phyloP scores from a whole-genome alignment of 2,113 vertebrate genomes.

The Nycticorax nycticorax region DNA sequence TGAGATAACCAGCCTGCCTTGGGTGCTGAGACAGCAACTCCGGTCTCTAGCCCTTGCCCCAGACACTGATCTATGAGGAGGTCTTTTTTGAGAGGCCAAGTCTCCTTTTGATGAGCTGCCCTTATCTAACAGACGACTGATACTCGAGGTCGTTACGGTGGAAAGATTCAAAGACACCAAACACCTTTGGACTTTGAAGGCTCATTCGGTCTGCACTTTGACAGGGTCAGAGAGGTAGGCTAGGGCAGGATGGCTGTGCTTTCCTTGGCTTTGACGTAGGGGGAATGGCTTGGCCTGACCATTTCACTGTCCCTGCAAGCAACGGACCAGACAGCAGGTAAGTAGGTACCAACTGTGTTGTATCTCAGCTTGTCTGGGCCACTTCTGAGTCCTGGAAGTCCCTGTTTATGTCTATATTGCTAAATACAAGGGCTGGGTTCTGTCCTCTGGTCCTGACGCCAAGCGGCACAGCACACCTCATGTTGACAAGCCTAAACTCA shows the following conservation, averaged over 20 bases:
- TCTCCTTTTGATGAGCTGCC: not conserved
- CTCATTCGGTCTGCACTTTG: not conserved
- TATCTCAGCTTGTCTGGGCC: not conserved
- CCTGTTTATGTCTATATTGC: not conserved
- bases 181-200: not conserved
- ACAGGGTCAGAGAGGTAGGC: not conserved
- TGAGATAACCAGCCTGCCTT: not conserved
- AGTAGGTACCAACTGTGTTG: not conserved
- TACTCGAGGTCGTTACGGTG: accelerated
- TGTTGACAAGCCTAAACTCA: not conserved
- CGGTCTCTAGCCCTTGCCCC: not conserved
- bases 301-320: not conserved
- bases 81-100: not conserved
- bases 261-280: accelerated
- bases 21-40: slow-evolving; percentile 30
- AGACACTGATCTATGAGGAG: not conserved
- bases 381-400: not conserved
- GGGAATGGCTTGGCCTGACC: not conserved
- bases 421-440: not conserved
- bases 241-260: not conserved
- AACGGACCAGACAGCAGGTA: too few relatives aligned
- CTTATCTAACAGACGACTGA: not conserved
- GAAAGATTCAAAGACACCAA: not conserved
- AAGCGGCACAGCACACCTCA: not conserved
- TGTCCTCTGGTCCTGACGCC: not conserved